Conservation (phyloP, 37 sponge, comb jelly and placozoan genomes). For the Theonella swinhoei region DNA sequence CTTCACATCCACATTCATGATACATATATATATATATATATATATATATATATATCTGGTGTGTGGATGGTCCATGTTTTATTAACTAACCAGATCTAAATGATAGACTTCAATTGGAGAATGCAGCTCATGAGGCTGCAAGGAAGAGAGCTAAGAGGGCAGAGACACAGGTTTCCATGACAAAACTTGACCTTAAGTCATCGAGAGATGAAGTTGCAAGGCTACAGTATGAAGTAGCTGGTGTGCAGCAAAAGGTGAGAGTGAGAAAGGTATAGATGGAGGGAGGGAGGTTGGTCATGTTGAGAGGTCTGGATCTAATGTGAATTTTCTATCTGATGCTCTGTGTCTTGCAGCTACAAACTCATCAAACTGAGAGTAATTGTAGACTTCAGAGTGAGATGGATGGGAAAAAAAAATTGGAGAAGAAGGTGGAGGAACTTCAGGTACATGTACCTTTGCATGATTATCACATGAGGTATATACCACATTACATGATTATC, state of each 20-base stretch:
- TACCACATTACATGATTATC: too few species aligned
- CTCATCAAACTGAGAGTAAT: slow-evolving; percentile 24
- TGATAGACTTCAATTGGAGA: slow-evolving; percentile 48
- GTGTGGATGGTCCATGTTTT: too few species aligned
- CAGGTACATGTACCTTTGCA: too few species aligned
- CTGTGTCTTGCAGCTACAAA: not conserved
- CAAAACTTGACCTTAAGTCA: slow-evolving; percentile 65
- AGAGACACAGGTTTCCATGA: slow-evolving; percentile 50
- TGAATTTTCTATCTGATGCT: not conserved
- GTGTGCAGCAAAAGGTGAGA: slow-evolving; percentile 26
- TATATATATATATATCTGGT: too few species aligned
- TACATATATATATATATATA: too few species aligned
- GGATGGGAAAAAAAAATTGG: slow-evolving; percentile 22
- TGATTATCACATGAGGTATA: too few species aligned
- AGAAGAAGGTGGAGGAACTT: slow-evolving; percentile 8
- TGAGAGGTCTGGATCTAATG: too few species aligned
- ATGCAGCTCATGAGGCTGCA: not conserved
- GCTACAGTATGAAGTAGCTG: slow-evolving; percentile 19
- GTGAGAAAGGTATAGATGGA: too few species aligned
- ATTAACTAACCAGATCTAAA: slow-evolving; percentile 21
- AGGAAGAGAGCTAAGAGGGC: slow-evolving; percentile 30
- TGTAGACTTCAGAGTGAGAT: slow-evolving; percentile 16
- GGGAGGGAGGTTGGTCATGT: too few species aligned
- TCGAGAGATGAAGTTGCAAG: slow-evolving; percentile 19
- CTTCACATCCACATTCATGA: too few species aligned